These are phyloP conservation scores for Neopipo cinnamomea DNA, from an alignment of 2,113 vertebrate species.

Conservation along the genomic window DNA sequence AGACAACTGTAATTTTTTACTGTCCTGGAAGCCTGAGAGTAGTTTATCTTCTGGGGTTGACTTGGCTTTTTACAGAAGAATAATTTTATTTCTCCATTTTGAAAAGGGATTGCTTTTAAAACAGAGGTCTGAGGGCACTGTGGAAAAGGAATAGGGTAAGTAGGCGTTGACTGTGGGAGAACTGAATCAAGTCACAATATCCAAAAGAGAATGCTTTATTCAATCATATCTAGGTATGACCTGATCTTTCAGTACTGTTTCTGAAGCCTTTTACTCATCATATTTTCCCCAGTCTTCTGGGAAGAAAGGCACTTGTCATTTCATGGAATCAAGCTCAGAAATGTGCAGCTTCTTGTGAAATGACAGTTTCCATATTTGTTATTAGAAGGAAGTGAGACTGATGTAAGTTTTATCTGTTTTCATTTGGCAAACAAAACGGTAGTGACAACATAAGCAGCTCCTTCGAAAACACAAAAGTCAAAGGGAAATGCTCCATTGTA, in stretches of 20 bases:
- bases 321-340: neutral
- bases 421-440: neutral
- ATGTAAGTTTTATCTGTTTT: neutral
- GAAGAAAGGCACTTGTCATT: neutral
- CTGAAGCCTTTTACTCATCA: neutral
- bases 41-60: neutral
- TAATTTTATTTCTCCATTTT: neutral
- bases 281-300: neutral
- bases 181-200: neutral
- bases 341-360: neutral
- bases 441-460: neutral
- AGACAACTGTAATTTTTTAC: neutral
- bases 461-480: neutral
- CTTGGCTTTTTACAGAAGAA: neutral
- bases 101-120: neutral
- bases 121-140: neutral
- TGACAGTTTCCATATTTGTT: neutral
- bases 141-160: neutral
- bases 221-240: neutral
- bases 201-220: neutral
- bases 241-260: neutral
- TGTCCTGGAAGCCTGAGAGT: neutral
- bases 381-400: neutral
- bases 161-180: accelerated
- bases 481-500: neutral